Conservation (phyloP, 2,797 vertebrate genomes). For the Falco columbarius region DNA sequence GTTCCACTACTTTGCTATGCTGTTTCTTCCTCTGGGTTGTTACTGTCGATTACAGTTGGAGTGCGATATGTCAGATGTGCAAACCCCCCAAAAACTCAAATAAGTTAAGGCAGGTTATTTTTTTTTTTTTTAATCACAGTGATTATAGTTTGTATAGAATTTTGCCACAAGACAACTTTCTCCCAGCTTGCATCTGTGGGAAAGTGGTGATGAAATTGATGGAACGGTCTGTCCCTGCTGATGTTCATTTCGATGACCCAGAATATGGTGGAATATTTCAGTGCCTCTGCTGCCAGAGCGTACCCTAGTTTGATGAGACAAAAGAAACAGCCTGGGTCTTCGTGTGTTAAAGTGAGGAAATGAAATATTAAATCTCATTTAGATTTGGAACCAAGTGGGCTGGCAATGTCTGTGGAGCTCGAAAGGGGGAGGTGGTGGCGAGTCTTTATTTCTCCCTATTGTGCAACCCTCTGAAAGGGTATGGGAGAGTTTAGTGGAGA, state of each 20-base stretch:
- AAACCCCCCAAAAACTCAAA: neutral
- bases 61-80: neutral
- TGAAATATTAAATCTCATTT: slow-evolving; percentile 1
- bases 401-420: neutral
- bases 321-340: slow-evolving; percentile 2
- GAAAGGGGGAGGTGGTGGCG: neutral
- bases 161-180: slow-evolving; percentile 48
- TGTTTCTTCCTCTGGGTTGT: neutral
- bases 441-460: neutral
- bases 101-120: neutral
- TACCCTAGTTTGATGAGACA: neutral
- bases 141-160: neutral
- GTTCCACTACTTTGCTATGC: neutral
- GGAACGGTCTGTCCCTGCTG: slow-evolving; percentile 39
- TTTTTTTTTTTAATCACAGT: neutral
- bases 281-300: neutral
- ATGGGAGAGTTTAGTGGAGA: neutral
- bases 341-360: slow-evolving; percentile 8
- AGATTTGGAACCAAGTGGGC: neutral
- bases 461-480: neutral
- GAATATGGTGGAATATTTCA: neutral
- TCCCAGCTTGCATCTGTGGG: slow-evolving; percentile 38
- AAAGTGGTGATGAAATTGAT: slow-evolving; percentile 28
- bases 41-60: neutral
- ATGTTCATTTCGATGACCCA: slow-evolving; percentile 20